Evolutionary conservation across 2,797 vertebrate species (phyloP).

Genomic region (Ambastaia sidthimunki): DNA sequence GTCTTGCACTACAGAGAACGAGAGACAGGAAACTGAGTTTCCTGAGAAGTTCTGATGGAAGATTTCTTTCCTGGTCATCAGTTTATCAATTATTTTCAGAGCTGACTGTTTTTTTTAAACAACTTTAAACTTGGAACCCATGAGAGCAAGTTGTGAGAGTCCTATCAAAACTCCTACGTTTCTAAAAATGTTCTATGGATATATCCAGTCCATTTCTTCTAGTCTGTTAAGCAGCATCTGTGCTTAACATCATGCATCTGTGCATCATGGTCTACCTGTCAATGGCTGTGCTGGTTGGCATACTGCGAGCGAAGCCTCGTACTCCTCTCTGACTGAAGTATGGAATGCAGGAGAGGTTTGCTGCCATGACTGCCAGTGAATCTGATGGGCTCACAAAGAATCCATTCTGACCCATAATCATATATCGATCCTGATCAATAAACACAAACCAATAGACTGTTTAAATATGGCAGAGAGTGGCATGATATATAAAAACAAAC

Average conservation of each 20-base stretch:
- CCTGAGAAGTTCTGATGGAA: constrained; percentile 34
- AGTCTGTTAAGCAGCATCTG: background rate
- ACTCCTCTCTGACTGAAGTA: constrained; percentile 92
- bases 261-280: constrained; percentile 82
- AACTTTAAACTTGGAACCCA: background rate
- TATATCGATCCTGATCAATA: constrained; percentile 89
- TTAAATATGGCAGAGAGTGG: background rate
- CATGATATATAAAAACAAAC: background rate
- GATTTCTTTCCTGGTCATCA: constrained; percentile 28
- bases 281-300: constrained; percentile 94
- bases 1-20: background rate
- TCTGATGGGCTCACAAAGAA: constrained; percentile 97
- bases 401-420: constrained; percentile 96
- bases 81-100: constrained; percentile 38
- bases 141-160: background rate
- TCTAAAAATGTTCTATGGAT: background rate
- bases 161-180: background rate
- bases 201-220: background rate
- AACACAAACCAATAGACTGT: background rate
- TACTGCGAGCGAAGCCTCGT: constrained; percentile 93
- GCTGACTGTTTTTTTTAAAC: constrained; percentile 19
- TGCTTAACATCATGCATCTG: constrained; percentile 51
- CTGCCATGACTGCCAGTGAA: constrained; percentile 95
- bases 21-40: constrained; percentile 35
- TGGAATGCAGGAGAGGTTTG: constrained; percentile 92